phyloP scores from a whole-genome alignment of 2,113 vertebrate genomes.

The Condylura cristata region DNA sequence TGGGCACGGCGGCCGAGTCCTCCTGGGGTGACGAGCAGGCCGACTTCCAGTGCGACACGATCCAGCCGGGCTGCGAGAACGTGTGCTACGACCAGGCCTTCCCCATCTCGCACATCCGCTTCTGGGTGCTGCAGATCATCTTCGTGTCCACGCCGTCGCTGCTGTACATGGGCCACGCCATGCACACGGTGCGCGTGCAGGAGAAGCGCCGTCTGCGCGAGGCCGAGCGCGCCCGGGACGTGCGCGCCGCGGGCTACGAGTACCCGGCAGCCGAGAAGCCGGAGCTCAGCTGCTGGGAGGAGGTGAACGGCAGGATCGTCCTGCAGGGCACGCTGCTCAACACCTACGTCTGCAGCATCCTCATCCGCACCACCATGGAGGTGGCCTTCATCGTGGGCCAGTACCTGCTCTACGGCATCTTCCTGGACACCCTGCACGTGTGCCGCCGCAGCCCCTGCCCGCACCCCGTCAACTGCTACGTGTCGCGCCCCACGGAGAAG shows the following conservation, averaged over 20 bases:
- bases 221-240: constrained; percentile 73
- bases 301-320: constrained; percentile 83
- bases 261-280: constrained; percentile 85
- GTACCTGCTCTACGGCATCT: constrained; percentile 95
- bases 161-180: constrained; percentile 96
- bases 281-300: constrained; percentile 82
- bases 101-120: constrained; percentile 97
- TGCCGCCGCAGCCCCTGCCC: constrained; percentile 94
- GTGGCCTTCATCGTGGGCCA: constrained; percentile 95
- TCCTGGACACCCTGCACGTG: constrained; percentile 92
- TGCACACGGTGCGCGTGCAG: constrained; percentile 93
- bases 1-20: constrained; percentile 96
- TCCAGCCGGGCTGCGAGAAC: constrained; percentile 95
- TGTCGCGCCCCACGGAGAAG: constrained; percentile 98
- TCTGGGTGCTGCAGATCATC: constrained; percentile 98
- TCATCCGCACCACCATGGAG: constrained; percentile 95
- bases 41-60: constrained; percentile 95
- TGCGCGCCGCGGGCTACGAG: constrained; percentile 55
- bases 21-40: constrained; percentile 98
- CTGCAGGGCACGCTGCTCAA: constrained; percentile 92
- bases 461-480: constrained; percentile 96
- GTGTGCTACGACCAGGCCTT: constrained; percentile 98
- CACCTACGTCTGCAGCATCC: constrained; percentile 95
- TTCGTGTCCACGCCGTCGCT: constrained; percentile 97
- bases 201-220: constrained; percentile 90